Base-by-base conservation (phyloP, 2,888 invertebrate species). In the Ceriagrion tenellum region DNA sequence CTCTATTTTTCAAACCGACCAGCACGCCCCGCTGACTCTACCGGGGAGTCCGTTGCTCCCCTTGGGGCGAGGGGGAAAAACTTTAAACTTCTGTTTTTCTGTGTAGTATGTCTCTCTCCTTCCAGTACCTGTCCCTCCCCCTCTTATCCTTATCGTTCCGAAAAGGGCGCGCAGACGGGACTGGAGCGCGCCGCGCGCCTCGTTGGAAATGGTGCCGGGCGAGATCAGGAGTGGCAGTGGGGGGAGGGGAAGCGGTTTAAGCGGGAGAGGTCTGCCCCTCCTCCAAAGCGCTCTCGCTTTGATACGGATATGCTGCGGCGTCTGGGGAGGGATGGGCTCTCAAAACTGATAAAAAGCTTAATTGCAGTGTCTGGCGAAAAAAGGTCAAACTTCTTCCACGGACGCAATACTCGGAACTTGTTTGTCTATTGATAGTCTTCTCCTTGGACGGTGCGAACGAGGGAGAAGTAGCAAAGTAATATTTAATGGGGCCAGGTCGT, bases 1-100 rank as follows among this genome's bases (percentile, higher is more conserved):
- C 35, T 1, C 81, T 16, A 18, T 23, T 26, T 69, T 69, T n/a
- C 4, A 35, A 81, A 81, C 47, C 47, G 47, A 8, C 47, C 47
- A 47, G 47, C 81, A 35, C 81, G 35, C 81, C 81, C 81, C n/a
- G 74, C 35, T 35, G 63, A 35, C 63, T 63, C 23, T 0, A n/a
- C 69, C 69, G 69, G 91, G 26, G 91, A 59, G 91, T 59, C 40
- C 91, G 91, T 35, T 40, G 90, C 90, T 56, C 59, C 47, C 81
- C 20, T 81, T 81, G 6, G 81, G 59, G 59, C 13, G 59, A 20
- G 20, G 59, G 16, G 59, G 16, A 59, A 59, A 59, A 59, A 59
- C 4, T 59, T 20, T 6, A 59, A 59, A 59, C 59, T 59, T 16
- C 13, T 16, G 59, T 59, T 59, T 59, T 12, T 20, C 59, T 59